Percentiles rank a stretch among this genome's conserved stretches.
Evolutionary conservation across 2,888 invertebrate species (phyloP).

Genomic region (Tineola bisselliella): DNA sequence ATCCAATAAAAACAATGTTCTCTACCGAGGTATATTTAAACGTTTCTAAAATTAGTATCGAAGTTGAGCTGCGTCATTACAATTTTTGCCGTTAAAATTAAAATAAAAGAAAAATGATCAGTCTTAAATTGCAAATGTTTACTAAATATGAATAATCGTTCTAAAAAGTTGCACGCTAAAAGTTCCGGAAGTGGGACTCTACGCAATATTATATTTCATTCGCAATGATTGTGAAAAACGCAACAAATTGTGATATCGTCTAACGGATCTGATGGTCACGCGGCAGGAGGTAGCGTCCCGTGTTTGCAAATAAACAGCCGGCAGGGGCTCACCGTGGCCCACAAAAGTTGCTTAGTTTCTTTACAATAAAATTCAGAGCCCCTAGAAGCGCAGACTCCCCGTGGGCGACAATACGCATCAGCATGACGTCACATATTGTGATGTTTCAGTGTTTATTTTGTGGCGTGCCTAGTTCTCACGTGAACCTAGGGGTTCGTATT

Average conservation of each 20-base stretch:
- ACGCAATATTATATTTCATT: neutral
- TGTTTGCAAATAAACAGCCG: constrained; percentile 67
- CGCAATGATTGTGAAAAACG: constrained; percentile 23
- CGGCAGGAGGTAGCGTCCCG: constrained; percentile 45
- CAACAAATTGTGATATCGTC: constrained; percentile 47
- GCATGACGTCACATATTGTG: constrained; percentile 9
- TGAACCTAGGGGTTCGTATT: constrained; percentile 24
- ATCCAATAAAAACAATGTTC: too few species aligned
- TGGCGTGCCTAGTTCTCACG: constrained; percentile 41
- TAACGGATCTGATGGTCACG: constrained; percentile 16
- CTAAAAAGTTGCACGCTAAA: neutral
- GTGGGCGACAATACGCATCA: neutral
- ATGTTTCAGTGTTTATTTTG: constrained; percentile 11
- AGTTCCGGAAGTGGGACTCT: neutral
- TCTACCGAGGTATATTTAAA: too few species aligned
- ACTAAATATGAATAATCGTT: neutral
- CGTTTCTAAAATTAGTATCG: too few species aligned
- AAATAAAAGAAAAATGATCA: neutral
- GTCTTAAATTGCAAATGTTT: neutral
- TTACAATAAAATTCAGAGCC: constrained; percentile 12
- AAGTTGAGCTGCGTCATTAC: too few species aligned
- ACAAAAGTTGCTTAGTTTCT: constrained; percentile 21
- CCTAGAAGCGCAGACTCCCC: neutral
- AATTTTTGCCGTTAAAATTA: too few species aligned
- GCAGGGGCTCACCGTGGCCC: constrained; percentile 31